Conservation (phyloP, 1,140 invertebrate genomes). For the Drosophila quadrilineata region DNA sequence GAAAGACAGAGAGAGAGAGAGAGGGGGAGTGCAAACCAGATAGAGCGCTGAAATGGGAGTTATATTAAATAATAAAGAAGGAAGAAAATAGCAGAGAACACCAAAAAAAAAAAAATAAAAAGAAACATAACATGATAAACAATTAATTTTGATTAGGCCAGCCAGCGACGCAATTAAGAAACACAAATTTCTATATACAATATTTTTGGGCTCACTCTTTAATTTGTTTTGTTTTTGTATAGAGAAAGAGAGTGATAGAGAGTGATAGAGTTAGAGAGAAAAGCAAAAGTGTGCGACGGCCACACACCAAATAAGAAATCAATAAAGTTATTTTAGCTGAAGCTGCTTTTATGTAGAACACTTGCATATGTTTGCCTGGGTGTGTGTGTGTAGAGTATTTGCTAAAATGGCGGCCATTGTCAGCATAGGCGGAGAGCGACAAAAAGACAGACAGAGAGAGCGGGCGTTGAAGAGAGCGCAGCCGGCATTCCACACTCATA, state of each 20-base stretch:
- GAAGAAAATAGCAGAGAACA: slow-evolving; percentile 11
- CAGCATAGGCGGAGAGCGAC: slow-evolving; percentile 43
- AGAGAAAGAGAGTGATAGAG: slow-evolving; percentile 7
- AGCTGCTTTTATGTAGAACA: slow-evolving; percentile 19
- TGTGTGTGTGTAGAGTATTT: slow-evolving; percentile 23
- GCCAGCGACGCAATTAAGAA: slow-evolving; percentile 61
- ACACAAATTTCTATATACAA: no score
- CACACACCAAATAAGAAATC: slow-evolving; percentile 57
- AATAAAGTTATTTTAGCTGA: slow-evolving; percentile 31
- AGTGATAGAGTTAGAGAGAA: slow-evolving; percentile 13
- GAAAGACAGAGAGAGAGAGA: neutral
- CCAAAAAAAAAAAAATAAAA: slow-evolving; percentile 42
- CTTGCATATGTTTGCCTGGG: neutral
- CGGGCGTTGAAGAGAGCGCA: no score
- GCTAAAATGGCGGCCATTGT: slow-evolving; percentile 73
- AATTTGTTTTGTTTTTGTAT: no score
- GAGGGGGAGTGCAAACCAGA: neutral
- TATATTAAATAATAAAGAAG: no score
- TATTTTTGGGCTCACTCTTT: no score
- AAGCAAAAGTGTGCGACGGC: slow-evolving; percentile 67
- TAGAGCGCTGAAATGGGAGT: no score
- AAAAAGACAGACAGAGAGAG: slow-evolving; percentile 5
- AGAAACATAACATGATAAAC: slow-evolving; percentile 79
- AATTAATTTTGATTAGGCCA: slow-evolving; percentile 78
- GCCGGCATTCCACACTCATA: slow-evolving; percentile 49